Evolutionary conservation across 2,113 vertebrate species (phyloP).

Genomic region (Hylia prasina): DNA sequence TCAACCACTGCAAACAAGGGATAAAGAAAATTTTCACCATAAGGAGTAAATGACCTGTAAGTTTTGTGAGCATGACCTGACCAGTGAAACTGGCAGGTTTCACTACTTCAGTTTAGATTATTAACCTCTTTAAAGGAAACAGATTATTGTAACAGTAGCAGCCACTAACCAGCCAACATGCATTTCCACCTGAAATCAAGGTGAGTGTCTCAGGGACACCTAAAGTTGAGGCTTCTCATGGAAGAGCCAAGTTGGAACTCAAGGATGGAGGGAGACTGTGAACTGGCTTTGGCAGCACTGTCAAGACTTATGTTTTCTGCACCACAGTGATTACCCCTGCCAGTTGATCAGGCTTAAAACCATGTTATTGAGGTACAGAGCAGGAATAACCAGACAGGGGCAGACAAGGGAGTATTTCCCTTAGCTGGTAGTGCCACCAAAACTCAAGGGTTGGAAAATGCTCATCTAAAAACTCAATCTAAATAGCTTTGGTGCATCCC

Average conservation of each 20-base stretch:
- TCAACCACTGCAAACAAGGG: background rate
- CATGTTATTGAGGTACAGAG: background rate
- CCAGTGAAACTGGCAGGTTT: background rate
- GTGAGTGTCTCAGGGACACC: background rate
- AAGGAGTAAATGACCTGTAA: rapidly evolving
- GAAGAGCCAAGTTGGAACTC: background rate
- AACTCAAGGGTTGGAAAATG: background rate
- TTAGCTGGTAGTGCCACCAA: background rate
- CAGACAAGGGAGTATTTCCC: background rate
- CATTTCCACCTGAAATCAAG: background rate
- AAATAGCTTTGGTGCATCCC: background rate
- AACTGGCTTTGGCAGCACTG: background rate
- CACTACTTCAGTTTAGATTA: background rate
- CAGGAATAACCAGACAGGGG: background rate
- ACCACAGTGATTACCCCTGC: background rate
- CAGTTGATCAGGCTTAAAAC: background rate
- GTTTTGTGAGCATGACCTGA: background rate
- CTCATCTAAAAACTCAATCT: background rate
- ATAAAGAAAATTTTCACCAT: background rate
- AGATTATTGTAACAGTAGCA: background rate
- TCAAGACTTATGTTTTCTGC: background rate
- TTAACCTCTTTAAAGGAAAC: background rate
- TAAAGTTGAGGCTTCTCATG: background rate
- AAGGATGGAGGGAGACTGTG: background rate
- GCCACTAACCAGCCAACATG: background rate